These are phyloP conservation scores for Acipenser transmontanus DNA, from an alignment of 2,797 vertebrate species.

Conservation along the genomic window DNA sequence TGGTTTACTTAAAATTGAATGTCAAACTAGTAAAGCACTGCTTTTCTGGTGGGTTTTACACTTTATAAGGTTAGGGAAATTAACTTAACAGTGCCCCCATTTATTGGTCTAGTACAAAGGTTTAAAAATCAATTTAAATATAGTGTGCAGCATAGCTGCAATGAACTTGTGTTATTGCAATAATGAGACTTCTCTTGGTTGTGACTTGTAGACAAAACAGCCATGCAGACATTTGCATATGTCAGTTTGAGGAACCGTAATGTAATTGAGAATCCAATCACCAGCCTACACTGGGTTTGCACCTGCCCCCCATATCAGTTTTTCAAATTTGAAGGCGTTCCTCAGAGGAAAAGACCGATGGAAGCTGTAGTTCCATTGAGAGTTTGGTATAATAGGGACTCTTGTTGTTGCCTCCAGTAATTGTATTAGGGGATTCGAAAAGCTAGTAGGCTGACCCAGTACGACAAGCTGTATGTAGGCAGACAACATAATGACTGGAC, in stretches of 20 bases:
- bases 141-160: slow-evolving; percentile 5
- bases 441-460: slow-evolving; percentile 17
- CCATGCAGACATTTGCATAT: slow-evolving; percentile 7
- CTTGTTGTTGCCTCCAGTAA: slow-evolving; percentile 25
- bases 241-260: not conserved
- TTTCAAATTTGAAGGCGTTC: slow-evolving; percentile 14
- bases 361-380: not conserved
- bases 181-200: not conserved
- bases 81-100: too few species aligned
- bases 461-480: slow-evolving; percentile 16
- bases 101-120: not conserved
- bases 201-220: slow-evolving; percentile 18
- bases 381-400: slow-evolving; percentile 24
- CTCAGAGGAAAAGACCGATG: slow-evolving; percentile 8
- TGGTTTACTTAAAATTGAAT: slow-evolving; percentile 37
- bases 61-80: slow-evolving; percentile 12
- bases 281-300: slow-evolving; percentile 15
- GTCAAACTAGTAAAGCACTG: slow-evolving; percentile 28
- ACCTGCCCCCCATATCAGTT: slow-evolving; percentile 13
- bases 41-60: slow-evolving; percentile 22
- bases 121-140: not conserved
- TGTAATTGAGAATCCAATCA: slow-evolving; percentile 12
- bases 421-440: slow-evolving; percentile 30
- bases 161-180: not conserved
- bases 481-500: slow-evolving; percentile 9